A percentile compares a stretch with the other conserved stretches of the same genome.
phyloP scores from a whole-genome alignment of 2,888 invertebrate genomes.

The Plagodis dolabraria region DNA sequence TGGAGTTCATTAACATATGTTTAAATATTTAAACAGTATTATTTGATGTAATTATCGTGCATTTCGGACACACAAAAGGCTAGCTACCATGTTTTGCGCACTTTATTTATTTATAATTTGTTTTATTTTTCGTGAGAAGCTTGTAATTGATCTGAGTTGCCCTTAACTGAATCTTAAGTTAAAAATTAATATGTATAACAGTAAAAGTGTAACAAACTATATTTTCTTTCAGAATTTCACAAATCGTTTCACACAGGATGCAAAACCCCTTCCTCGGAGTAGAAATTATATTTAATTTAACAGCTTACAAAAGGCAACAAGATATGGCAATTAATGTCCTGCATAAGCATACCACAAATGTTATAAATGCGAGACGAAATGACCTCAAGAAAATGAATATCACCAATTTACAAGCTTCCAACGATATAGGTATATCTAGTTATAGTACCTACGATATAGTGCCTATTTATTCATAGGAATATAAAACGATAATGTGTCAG shows the following conservation, averaged over 20 bases:
- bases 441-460: too few species aligned
- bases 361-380: slow-evolving; percentile 68
- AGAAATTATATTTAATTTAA: slow-evolving; percentile 72
- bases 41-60: too few species aligned
- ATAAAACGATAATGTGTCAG: too few species aligned
- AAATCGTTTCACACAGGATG: slow-evolving; percentile 59
- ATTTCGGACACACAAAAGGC: too few species aligned
- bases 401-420: slow-evolving; percentile 41
- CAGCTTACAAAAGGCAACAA: slow-evolving; percentile 85
- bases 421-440: slow-evolving; percentile 56
- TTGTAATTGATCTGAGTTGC: too few species aligned
- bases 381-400: slow-evolving; percentile 61
- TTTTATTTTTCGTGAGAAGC: background rate
- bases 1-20: too few species aligned
- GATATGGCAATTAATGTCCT: slow-evolving; percentile 70
- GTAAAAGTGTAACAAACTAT: too few species aligned
- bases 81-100: too few species aligned
- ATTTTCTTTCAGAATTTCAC: slow-evolving; percentile 47
- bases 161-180: background rate
- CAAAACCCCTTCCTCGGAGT: slow-evolving; percentile 61
- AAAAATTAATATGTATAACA: background rate
- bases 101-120: background rate
- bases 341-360: slow-evolving; percentile 71
- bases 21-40: too few species aligned
- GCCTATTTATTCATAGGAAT: background rate